Evolutionary conservation across 1,140 invertebrate genomes (phyloP), one percentile per base, ranked within the genome.

Genomic region (Drosophila mauritiana): DNA sequence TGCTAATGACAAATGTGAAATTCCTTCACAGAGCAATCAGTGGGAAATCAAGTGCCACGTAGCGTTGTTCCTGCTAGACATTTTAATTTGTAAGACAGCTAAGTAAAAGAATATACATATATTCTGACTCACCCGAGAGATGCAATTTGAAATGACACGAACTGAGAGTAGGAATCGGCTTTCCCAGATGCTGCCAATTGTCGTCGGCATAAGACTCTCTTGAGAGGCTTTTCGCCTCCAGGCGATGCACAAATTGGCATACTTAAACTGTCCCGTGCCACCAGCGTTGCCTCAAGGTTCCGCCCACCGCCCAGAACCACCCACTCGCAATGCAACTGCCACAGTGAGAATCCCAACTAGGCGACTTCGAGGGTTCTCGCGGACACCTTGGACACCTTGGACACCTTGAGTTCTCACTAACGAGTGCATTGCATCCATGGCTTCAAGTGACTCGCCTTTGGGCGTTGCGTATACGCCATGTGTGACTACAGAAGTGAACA

Each of bases 401-500:
- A 31, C 31, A 49, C 64, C 64, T 68, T 43, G 64, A 51, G 59
- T 37, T 36, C 43, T 39, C 46, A 52, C 64, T 73, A 57, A 72
- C 63, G 59, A 79, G 70, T 73, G 46, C 52, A 78, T 83, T 55
- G 75, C 80, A 69, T 61, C 54, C 53, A 49, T 52, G 34, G 27
- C 48, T 58, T 81, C 52, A 15, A 45, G 48, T 52, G 70, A 36
- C 53, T 49, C 13, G 46, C 25, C 25, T 31, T 31, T 52, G 46
- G 51, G 61, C 79, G 59, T 78, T 79, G 61, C 80, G 58, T 57
- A 82, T 82, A 83, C 80, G 80, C 77, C 80, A 62, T 70, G 80
- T 78, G 75, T 56, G 17, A 70, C 25, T 31, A 34, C 12, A 20
- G 20, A 37, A 22, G 12, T 22, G 3, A 5, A 11, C 15, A 5